phyloP scores from a whole-genome alignment of 2,113 vertebrate genomes.

The Neopipo cinnamomea region DNA sequence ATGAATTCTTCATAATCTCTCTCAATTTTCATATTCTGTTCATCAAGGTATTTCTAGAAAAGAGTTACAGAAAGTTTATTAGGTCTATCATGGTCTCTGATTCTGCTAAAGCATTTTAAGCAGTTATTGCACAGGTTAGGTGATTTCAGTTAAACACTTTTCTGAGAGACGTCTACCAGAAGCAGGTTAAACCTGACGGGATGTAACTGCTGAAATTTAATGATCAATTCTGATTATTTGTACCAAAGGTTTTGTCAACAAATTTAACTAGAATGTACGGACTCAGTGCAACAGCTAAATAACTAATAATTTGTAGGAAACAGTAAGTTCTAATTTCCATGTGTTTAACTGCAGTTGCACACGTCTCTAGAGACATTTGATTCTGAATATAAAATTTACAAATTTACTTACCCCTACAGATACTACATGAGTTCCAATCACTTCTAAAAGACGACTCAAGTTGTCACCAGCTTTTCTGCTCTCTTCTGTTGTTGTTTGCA shows the following conservation, averaged over 20 bases:
- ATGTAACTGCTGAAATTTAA: neutral
- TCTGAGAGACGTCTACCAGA: neutral
- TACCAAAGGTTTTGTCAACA: neutral
- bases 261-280: neutral
- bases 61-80: neutral
- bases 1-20: constrained; percentile 68
- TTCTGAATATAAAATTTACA: neutral
- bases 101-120: neutral
- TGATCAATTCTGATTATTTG: neutral
- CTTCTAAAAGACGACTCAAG: constrained; percentile 71
- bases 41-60: constrained; percentile 74
- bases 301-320: neutral
- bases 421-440: constrained; percentile 70
- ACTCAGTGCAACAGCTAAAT: neutral
- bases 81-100: neutral
- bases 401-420: constrained; percentile 70
- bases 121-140: neutral
- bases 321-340: neutral
- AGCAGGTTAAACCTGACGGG: neutral
- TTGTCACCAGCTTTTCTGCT: constrained; percentile 72
- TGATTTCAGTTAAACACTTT: neutral
- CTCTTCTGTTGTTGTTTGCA: constrained; percentile 76
- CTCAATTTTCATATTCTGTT: constrained; percentile 67
- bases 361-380: neutral
- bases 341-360: neutral